Evolutionary conservation across 2,113 vertebrate genomes (phyloP).

Genomic region (Solea solea): DNA sequence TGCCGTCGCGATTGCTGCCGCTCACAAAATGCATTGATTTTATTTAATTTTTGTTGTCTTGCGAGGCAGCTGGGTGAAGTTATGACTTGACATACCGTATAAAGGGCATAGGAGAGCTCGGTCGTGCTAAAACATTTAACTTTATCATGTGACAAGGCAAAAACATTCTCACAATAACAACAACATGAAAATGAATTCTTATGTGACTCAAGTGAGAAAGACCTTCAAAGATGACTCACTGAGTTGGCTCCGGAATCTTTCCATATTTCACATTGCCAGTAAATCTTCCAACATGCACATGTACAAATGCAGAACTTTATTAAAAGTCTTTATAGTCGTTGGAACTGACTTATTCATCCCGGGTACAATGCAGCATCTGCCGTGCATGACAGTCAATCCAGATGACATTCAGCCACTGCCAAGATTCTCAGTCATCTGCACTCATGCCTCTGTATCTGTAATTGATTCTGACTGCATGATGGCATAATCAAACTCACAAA

Average conservation of each 20-base stretch:
- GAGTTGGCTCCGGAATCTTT: constrained; percentile 6
- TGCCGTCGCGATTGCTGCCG: constrained; percentile 51
- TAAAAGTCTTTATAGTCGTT: constrained; percentile 12
- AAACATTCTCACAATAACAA: constrained; percentile 5
- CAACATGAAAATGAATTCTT: constrained; percentile 6
- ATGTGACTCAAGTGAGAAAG: constrained; percentile 12
- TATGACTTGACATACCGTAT: constrained; percentile 11
- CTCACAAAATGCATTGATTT: constrained; percentile 45
- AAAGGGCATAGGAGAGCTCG: constrained; percentile 10
- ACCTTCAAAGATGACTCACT: constrained; percentile 11
- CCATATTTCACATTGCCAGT: constrained; percentile 32
- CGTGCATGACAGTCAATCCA: constrained; percentile 15
- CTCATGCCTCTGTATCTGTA: constrained; percentile 35
- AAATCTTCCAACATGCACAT: constrained; percentile 23
- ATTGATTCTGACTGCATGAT: constrained; percentile 58
- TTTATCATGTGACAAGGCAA: constrained; percentile 27
- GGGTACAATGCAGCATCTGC: constrained; percentile 23
- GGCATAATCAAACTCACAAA: constrained; percentile 56
- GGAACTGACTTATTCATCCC: constrained; percentile 23
- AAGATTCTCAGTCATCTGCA: constrained; percentile 29
- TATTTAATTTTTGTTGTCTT: not conserved
- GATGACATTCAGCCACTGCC: constrained; percentile 40
- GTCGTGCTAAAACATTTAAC: constrained; percentile 16
- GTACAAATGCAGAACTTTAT: constrained; percentile 21
- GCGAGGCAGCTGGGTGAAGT: constrained; percentile 27